Conservation (phyloP, 1,140 invertebrate species). For the Drosophila pseudoananassae region DNA sequence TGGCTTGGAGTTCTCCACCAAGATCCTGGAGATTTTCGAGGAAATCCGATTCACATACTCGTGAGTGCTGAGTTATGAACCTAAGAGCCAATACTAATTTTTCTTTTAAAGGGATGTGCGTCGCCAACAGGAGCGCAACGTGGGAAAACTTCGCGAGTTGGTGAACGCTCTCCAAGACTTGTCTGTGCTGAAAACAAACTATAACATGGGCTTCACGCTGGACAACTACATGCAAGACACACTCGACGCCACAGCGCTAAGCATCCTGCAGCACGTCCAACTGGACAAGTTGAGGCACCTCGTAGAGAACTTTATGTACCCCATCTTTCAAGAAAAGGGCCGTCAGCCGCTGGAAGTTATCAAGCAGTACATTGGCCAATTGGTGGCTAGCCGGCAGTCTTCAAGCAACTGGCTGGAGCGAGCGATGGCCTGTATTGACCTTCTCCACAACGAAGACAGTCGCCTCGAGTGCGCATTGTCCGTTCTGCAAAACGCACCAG, state of each 20-base stretch:
- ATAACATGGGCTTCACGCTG: slow-evolving; percentile 74
- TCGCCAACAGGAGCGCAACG: slow-evolving; percentile 72
- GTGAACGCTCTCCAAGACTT: slow-evolving; percentile 76
- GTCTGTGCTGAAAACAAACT: slow-evolving; percentile 71
- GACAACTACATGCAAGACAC: slow-evolving; percentile 80
- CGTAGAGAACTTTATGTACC: slow-evolving; percentile 76
- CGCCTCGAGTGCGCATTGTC: slow-evolving; percentile 71
- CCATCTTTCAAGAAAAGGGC: slow-evolving; percentile 79
- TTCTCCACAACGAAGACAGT: slow-evolving; percentile 79
- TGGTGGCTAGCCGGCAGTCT: slow-evolving; percentile 65
- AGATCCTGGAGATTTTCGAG: slow-evolving; percentile 76
- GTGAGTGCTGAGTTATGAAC: slow-evolving; percentile 28
- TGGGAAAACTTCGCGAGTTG: slow-evolving; percentile 68
- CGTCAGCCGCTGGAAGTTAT: slow-evolving; percentile 63
- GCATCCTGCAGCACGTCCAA: slow-evolving; percentile 77
- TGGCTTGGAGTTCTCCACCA: slow-evolving; percentile 76
- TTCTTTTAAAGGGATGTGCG: slow-evolving; percentile 59
- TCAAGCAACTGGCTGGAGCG: slow-evolving; percentile 75
- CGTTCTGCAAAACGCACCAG: slow-evolving; percentile 70
- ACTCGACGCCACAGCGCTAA: slow-evolving; percentile 75
- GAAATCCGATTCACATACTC: slow-evolving; percentile 76
- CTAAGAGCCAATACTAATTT: slow-evolving; percentile 3
- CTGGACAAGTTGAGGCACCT: slow-evolving; percentile 71
- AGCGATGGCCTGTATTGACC: slow-evolving; percentile 66
- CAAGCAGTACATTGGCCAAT: slow-evolving; percentile 69